Base-by-base conservation (phyloP, 2,888 invertebrate species). In the Chloromyia formosa region DNA sequence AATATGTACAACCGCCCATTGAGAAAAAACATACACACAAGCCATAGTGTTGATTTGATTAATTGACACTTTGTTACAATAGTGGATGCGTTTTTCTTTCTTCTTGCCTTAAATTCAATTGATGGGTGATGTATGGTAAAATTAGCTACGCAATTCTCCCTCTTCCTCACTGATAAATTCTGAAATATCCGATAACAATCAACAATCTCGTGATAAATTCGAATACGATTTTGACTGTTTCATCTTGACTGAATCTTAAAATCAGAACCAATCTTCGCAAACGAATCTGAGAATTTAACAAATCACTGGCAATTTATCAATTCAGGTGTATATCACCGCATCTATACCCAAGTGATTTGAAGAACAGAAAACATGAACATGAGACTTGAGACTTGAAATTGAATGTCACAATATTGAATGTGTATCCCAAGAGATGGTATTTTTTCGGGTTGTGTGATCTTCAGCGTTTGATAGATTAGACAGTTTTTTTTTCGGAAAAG, bases 301-400 rank as follows among this genome's bases (percentile, higher is more conserved):
- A 76, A 76, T 76, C 73, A 68, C 75, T 56, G 23, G 68, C 72
- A 74, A 76, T 76, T 74, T 45, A 73, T 76, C 76, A 76, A 64
- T n/a, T 76, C 73, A 75, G 69, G 73, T 75, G 75, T 69, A 58
- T 4, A 16, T 12, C 14, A 18, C 18, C 16, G 20, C 58, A 58
- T 35, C 3, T 35, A 35, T 58, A 49, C 58, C 18, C n/a, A 18
- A 20, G 58, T 22, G 23, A 58, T 12, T 22, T 35, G 27, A 35
- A 35, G 7, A 58, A 16, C 23, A 27, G 18, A 10, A 1, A 22
- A 12, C 40, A 27, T 60, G 42, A 56, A 58, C 56, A n/a, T n/a
- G n/a, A n/a, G n/a, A n/a, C n/a, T n/a, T n/a, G n/a, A n/a, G n/a
- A n/a, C n/a, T 20, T 49, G 49, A 42, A 66, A 71, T 4, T 22